Conservation (phyloP, 2,113 vertebrate species). For the Amblyopsis rosae region DNA sequence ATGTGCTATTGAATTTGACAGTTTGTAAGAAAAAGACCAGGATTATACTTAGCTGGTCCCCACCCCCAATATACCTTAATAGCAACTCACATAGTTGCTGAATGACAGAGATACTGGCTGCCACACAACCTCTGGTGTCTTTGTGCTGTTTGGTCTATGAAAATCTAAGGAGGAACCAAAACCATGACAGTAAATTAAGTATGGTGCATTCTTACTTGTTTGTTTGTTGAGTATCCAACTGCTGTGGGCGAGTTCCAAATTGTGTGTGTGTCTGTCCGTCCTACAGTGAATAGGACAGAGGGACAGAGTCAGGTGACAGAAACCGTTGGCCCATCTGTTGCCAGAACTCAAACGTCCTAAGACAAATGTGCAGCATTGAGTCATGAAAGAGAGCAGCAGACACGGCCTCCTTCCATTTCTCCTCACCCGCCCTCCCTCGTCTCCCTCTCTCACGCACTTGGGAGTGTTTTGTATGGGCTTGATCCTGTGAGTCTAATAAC, state of each 20-base stretch:
- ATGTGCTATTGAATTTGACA: too few relatives aligned
- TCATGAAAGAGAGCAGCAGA: slow-evolving; percentile 5
- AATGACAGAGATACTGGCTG: neutral
- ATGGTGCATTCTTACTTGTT: neutral
- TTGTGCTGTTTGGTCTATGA: neutral
- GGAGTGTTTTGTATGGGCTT: too few relatives aligned
- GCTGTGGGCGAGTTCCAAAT: slow-evolving; percentile 3
- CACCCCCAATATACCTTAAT: neutral
- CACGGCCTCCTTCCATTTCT: neutral
- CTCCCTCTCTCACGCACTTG: too few relatives aligned
- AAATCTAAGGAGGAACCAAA: too few relatives aligned
- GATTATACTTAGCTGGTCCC: slow-evolving; percentile 23
- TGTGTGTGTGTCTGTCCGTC: slow-evolving; percentile 1
- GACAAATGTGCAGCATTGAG: slow-evolving; percentile 39
- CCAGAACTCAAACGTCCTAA: slow-evolving; percentile 57
- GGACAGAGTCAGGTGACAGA: slow-evolving; percentile 65
- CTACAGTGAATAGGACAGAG: slow-evolving; percentile 28
- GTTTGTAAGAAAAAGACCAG: too few relatives aligned
- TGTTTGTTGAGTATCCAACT: neutral
- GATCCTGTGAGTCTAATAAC: too few relatives aligned
- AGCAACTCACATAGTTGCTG: slow-evolving; percentile 15
- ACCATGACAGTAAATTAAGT: neutral
- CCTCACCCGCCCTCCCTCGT: neutral
- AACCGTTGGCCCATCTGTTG: slow-evolving; percentile 73
- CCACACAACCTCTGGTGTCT: neutral